phyloP scores from a whole-genome alignment of 1,140 invertebrate genomes.

The Aphis craccivora region DNA sequence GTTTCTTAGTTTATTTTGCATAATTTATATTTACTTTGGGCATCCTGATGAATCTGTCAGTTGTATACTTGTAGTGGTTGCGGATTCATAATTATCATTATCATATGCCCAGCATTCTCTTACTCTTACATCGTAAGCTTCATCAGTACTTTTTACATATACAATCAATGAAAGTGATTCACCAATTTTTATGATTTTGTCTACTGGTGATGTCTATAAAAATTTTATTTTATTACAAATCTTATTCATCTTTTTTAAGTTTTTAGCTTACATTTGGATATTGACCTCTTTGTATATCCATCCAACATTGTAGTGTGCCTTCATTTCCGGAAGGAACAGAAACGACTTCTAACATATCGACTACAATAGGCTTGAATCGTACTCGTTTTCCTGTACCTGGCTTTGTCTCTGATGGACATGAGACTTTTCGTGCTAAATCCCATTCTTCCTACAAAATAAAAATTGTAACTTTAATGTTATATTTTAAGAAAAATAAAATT shows the following conservation, averaged over 20 bases:
- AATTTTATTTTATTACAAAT: not conserved
- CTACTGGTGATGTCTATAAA: conserved; percentile 68
- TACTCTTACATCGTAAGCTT: conserved; percentile 73
- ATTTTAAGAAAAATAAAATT: not conserved
- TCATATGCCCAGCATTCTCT: conserved; percentile 79
- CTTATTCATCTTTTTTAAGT: not conserved
- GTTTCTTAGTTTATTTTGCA: no score
- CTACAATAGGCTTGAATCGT: conserved; percentile 74
- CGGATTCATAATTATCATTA: conserved; percentile 70
- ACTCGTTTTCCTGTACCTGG: conserved; percentile 70
- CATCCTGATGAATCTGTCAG: conserved; percentile 73
- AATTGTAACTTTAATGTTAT: not conserved
- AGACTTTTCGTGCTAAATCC: conserved; percentile 71
- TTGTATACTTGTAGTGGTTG: conserved; percentile 70
- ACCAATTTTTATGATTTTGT: conserved; percentile 74
- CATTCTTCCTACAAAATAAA: conserved; percentile 66
- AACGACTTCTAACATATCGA: conserved; percentile 75
- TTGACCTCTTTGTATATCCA: conserved; percentile 76
- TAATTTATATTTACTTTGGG: conserved; percentile 67
- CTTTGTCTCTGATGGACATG: conserved; percentile 67
- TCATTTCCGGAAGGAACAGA: conserved; percentile 70
- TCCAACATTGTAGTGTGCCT: conserved; percentile 76
- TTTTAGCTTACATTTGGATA: conserved; percentile 71
- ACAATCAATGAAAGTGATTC: conserved; percentile 75
- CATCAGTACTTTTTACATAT: conserved; percentile 72